Base-by-base conservation (phyloP, 2,797 vertebrate species). In the Scarus forsteni region DNA sequence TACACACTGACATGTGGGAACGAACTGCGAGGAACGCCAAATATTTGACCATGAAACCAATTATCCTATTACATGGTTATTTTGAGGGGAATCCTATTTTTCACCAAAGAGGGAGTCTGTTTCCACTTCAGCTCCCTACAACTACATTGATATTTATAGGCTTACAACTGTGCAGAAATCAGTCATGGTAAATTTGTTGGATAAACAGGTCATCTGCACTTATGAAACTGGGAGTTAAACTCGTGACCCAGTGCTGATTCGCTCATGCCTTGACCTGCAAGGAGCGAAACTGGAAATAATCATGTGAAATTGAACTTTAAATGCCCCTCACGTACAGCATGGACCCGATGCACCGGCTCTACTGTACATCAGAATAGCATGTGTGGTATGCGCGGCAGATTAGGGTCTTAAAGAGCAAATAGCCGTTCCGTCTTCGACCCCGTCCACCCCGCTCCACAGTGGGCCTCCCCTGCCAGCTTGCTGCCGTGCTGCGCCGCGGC, bases 401-500 rank as follows among this genome's bases (percentile, higher is more conserved):
- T 66, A 75, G 45, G 66, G 61, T 79, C 68, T 77, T 75, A 73
- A 16, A 56, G 60, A 59, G 45, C 0, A 4, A 72, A 50, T 43
- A 45, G 69, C 46, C 46, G 75, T 66, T 85, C 57, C 45, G 77
- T 77, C 80, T 73, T 70, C 66, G 61, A 43, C 60, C 70, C 50
- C 51, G 1, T 64, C 72, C 78, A 57, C 60, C 57, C 68, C 40
- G 66, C 5, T 60, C 69, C 80, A 60, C 59, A 54, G 58, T 61
- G 67, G 72, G 76, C 80, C 71, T 80, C 75, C 75, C 75, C 67
- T n/a, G 86, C 83, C 80, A 81, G 85, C 84, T 75, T 66, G 77
- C 73, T 62, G 68, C 67, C 35, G 46, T 53, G 75, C 69, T 56
- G 69, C 19, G 72, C 63, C 51, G 66, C 2, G 18, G 66, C 64